A percentile compares a stretch with the other conserved stretches of the same genome.
These are phyloP conservation scores for zebrafish (Danio rerio) DNA, from an alignment of 2,113 vertebrate genomes.

Conservation along the genomic window DNA sequence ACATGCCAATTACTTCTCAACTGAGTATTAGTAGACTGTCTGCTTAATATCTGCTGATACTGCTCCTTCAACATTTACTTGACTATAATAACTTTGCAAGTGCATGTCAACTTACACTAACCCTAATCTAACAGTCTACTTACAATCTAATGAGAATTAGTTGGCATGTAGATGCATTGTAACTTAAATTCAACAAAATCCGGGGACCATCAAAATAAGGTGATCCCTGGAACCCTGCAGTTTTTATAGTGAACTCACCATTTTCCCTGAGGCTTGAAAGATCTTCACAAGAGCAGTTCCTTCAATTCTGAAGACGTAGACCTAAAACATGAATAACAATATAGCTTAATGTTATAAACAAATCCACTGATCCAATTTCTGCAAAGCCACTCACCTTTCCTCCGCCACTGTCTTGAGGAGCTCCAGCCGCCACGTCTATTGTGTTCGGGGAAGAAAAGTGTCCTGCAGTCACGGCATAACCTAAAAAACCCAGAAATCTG, in stretches of 20 bases:
- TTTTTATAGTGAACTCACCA: constrained; percentile 77
- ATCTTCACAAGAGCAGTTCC: constrained; percentile 86
- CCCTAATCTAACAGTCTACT: too few relatives aligned
- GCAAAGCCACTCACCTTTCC: constrained; percentile 84
- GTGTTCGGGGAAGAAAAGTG: constrained; percentile 87
- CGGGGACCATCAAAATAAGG: too few relatives aligned
- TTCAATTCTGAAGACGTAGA: constrained; percentile 96
- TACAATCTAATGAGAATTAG: too few relatives aligned
- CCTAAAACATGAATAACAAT: constrained; percentile 72
- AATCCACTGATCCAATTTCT: not conserved
- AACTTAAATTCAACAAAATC: too few relatives aligned
- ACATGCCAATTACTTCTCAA: too few relatives aligned
- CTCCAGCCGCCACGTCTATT: constrained; percentile 91
- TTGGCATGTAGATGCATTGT: too few relatives aligned
- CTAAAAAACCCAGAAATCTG: constrained; percentile 69
- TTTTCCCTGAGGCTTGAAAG: constrained; percentile 95
- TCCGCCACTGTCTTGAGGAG: constrained; percentile 90
- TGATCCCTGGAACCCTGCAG: too few relatives aligned
- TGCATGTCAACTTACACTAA: too few relatives aligned
- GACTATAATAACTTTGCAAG: too few relatives aligned
- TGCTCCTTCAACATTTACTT: too few relatives aligned
- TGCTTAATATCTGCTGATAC: too few relatives aligned
- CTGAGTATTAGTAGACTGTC: too few relatives aligned
- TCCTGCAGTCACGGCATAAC: constrained; percentile 93
- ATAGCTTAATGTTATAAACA: constrained; percentile 26